phyloP scores from a whole-genome alignment of 2,797 vertebrate species.

The Ctenopoma kingsleyae region DNA sequence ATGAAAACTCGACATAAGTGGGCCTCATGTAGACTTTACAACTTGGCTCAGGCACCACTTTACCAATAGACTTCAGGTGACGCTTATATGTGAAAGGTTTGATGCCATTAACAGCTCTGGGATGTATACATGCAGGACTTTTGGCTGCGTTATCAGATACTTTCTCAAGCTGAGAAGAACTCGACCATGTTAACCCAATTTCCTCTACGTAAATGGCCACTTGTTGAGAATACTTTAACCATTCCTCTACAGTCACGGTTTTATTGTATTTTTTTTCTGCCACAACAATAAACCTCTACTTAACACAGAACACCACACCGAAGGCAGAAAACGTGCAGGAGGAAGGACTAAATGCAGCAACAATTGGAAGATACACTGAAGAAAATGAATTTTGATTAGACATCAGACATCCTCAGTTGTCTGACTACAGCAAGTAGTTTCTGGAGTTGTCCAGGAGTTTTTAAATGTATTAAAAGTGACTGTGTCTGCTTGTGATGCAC shows the following conservation, averaged over 20 bases:
- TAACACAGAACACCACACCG: slow-evolving; percentile 19
- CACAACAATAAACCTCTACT: slow-evolving; percentile 52
- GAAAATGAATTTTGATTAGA: background rate
- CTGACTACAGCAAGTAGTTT: slow-evolving; percentile 1
- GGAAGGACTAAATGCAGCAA: background rate
- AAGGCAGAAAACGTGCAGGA: slow-evolving; percentile 10
- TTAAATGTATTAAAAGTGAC: slow-evolving; percentile 23
- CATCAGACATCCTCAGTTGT: slow-evolving; percentile 15
- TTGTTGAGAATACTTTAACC: slow-evolving; percentile 35
- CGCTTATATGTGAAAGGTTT: slow-evolving; percentile 61
- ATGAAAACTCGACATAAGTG: slow-evolving; percentile 58
- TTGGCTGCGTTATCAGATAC: slow-evolving; percentile 55
- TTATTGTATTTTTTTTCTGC: slow-evolving; percentile 54
- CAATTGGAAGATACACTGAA: background rate
- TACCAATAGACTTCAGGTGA: slow-evolving; percentile 62
- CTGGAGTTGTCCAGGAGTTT: background rate
- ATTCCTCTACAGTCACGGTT: slow-evolving; percentile 8
- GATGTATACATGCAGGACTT: slow-evolving; percentile 37
- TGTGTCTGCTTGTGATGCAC: slow-evolving; percentile 60
- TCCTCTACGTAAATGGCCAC: slow-evolving; percentile 49
- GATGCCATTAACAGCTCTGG: slow-evolving; percentile 57
- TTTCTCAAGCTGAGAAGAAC: slow-evolving; percentile 58
- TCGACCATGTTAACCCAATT: slow-evolving; percentile 56
- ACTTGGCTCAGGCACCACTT: slow-evolving; percentile 66
- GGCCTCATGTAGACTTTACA: slow-evolving; percentile 67